A percentile compares a stretch with the other conserved stretches of the same genome.
Conservation (phyloP, 2,113 vertebrate species). For the Piprites chloris region DNA sequence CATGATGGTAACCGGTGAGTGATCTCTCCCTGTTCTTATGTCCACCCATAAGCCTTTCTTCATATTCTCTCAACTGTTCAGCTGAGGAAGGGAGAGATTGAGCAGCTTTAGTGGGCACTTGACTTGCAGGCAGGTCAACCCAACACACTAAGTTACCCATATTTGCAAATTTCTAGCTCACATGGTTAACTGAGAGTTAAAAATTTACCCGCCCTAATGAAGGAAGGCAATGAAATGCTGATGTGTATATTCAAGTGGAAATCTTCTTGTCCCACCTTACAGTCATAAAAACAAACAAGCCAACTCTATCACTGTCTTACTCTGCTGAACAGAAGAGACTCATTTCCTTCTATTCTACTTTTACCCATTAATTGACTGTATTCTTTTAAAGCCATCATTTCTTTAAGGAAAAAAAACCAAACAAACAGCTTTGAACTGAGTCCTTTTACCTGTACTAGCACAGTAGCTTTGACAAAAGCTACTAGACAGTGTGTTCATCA, state of each 20-base stretch:
- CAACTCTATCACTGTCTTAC: not conserved
- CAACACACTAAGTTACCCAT: not conserved
- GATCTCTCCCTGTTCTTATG: not conserved
- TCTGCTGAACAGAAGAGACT: not conserved
- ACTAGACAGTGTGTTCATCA: not conserved
- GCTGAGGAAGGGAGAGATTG: not conserved
- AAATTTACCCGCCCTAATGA: not conserved
- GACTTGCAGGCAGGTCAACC: not conserved
- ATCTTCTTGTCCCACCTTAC: not conserved
- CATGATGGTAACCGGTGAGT: not conserved
- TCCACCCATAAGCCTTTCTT: fast-evolving
- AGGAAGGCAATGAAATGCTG: not conserved
- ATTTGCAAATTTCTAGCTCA: not conserved
- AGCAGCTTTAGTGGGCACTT: not conserved
- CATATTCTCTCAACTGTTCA: not conserved
- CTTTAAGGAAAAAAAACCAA: not conserved
- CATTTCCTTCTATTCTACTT: not conserved
- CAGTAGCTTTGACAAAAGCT: not conserved
- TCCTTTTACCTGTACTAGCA: not conserved
- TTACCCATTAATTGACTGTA: not conserved
- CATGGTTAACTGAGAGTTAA: not conserved
- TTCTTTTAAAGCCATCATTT: not conserved
- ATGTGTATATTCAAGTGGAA: not conserved
- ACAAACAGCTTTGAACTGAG: not conserved
- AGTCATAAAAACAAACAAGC: not conserved